Percentiles rank a stretch among this genome's conserved stretches.
phyloP scores from a whole-genome alignment of 1,140 invertebrate genomes.

The Cydia strobilella region DNA sequence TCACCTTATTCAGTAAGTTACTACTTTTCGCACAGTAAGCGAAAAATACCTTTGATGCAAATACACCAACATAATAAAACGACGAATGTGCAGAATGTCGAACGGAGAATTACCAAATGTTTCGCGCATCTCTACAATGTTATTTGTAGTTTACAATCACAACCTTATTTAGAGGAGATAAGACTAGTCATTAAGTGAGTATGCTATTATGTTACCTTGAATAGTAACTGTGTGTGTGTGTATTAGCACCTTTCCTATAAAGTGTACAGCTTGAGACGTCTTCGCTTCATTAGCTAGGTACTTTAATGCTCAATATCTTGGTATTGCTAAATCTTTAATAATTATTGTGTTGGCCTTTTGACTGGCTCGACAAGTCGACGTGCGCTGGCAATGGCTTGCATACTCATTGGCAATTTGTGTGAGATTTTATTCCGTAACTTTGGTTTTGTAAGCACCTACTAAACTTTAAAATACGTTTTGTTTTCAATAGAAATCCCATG shows the following conservation, averaged over 20 bases:
- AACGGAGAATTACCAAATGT: constrained; percentile 2
- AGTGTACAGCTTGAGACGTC: not conserved
- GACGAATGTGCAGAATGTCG: not conserved
- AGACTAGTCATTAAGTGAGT: not conserved
- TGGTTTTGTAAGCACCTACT: too few species aligned
- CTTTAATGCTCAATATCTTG: not conserved
- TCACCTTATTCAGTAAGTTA: not conserved
- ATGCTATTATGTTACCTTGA: not conserved
- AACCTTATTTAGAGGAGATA: not conserved
- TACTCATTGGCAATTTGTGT: not conserved
- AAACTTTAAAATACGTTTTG: too few species aligned
- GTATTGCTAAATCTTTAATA: not conserved
- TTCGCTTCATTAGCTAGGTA: constrained; percentile 4
- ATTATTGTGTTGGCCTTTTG: constrained; percentile 3
- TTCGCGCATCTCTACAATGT: not conserved
- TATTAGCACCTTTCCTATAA: constrained; percentile 17
- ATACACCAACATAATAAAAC: constrained; percentile 3
- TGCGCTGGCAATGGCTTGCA: too few species aligned
- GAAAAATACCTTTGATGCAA: not conserved
- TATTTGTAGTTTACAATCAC: not conserved
- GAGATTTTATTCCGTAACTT: too few species aligned
- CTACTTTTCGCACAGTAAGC: not conserved
- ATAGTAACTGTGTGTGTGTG: not conserved
- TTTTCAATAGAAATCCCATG: too few species aligned
- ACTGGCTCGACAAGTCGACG: not conserved